phyloP scores from a whole-genome alignment of 2,113 vertebrate genomes.

The Archocentrus centrarchus region DNA sequence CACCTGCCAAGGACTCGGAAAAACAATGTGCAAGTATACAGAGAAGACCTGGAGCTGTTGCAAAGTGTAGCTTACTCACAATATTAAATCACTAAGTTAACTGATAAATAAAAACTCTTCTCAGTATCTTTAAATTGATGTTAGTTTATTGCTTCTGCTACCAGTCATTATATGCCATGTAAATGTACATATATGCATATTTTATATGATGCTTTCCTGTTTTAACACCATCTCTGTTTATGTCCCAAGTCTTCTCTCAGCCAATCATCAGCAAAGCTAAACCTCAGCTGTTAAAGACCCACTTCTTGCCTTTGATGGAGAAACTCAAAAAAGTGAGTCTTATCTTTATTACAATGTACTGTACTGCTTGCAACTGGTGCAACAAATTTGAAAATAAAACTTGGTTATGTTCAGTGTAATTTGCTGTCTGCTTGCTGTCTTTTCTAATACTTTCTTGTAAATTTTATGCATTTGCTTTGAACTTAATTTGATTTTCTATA shows the following conservation, averaged over 20 bases:
- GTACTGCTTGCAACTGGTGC: no score
- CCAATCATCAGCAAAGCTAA: conserved; percentile 97
- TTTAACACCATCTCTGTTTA: not conserved
- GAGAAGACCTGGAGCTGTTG: not conserved
- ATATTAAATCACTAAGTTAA: not conserved
- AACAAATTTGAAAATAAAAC: not conserved
- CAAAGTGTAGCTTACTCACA: no score
- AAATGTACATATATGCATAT: not conserved
- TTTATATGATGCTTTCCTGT: not conserved
- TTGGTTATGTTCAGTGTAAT: not conserved
- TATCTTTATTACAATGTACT: not conserved
- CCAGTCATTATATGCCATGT: not conserved
- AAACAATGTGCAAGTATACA: no score
- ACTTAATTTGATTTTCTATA: not conserved
- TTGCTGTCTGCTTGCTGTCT: not conserved
- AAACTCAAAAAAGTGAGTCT: conserved; percentile 88
- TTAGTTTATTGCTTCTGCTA: not conserved
- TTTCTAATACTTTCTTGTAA: not conserved
- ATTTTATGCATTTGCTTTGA: no score
- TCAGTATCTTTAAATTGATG: not conserved
- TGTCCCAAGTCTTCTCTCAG: conserved; percentile 91
- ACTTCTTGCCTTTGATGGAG: conserved; percentile 96
- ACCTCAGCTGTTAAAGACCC: conserved; percentile 91
- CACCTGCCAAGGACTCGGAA: no score
- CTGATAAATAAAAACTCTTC: not conserved